phyloP scores from a whole-genome alignment of 2,888 invertebrate genomes.

The Steinernema hermaphroditum region DNA sequence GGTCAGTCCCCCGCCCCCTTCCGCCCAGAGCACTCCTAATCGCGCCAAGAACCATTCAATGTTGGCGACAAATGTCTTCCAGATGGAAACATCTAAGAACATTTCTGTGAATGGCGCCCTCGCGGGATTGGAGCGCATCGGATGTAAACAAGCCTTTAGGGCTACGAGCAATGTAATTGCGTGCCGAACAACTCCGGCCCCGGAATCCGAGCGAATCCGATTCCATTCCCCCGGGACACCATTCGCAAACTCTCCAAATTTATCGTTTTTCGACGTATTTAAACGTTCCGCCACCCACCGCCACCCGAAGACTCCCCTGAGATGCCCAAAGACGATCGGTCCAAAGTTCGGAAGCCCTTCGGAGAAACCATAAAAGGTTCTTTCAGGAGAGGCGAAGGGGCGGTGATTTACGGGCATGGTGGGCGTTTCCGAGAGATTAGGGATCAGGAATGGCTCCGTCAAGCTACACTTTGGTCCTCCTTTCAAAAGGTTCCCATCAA shows the following conservation, averaged over 20 bases:
- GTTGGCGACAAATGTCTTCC: background rate
- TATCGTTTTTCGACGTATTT: background rate
- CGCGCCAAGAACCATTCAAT: background rate
- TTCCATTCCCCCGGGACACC: background rate
- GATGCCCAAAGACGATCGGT: too few species aligned
- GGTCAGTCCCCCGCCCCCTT: constrained; percentile 33
- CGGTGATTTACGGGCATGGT: too few species aligned
- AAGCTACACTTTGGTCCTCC: too few species aligned
- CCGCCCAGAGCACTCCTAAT: background rate
- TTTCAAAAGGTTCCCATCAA: too few species aligned
- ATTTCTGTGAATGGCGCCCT: background rate
- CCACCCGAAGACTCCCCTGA: too few species aligned
- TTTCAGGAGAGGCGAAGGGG: too few species aligned
- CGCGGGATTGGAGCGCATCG: constrained; percentile 2
- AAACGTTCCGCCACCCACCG: too few species aligned
- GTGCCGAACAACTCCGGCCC: constrained; percentile 13
- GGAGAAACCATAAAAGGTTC: too few species aligned
- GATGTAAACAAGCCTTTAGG: constrained; percentile 28
- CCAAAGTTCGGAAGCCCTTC: too few species aligned
- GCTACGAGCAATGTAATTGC: constrained; percentile 12
- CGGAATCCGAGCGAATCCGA: constrained; percentile 1
- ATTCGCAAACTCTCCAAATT: background rate
- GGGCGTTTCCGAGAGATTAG: too few species aligned
- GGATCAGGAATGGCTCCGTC: too few species aligned
- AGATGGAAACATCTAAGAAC: background rate